A percentile compares a stretch with the other conserved stretches of the same genome.
phyloP scores from a whole-genome alignment of 2,113 vertebrate genomes.

The Rhabdornis inornatus region DNA sequence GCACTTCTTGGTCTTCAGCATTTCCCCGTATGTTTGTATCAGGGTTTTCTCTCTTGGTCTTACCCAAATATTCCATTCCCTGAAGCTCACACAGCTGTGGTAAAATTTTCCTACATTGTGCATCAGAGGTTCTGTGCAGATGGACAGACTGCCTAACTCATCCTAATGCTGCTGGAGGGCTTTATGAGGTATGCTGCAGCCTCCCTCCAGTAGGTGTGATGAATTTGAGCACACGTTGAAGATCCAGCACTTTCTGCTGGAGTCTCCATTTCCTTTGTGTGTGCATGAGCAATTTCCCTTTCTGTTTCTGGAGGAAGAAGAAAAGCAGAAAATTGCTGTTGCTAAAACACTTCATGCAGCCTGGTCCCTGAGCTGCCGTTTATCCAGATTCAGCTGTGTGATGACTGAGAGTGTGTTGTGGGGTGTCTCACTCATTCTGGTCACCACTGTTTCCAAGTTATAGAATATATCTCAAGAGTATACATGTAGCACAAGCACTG shows the following conservation, averaged over 20 bases:
- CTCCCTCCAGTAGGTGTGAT: not conserved
- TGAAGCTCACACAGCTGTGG: not conserved
- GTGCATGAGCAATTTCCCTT: not conserved
- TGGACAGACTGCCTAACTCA: not conserved
- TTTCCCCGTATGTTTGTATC: not conserved
- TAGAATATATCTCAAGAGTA: not conserved
- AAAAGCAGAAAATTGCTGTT: not conserved
- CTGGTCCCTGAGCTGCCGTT: not conserved
- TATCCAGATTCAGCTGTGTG: not conserved
- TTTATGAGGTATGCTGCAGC: accelerated
- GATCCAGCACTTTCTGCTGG: not conserved
- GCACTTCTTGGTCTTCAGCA: not conserved
- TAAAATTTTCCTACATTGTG: not conserved
- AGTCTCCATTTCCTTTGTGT: not conserved
- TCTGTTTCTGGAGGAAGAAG: not conserved
- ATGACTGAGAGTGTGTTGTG: not conserved
- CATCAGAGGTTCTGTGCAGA: not conserved
- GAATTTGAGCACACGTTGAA: not conserved
- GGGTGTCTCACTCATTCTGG: not conserved
- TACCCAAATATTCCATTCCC: not conserved
- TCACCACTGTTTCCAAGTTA: not conserved
- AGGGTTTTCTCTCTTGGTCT: not conserved
- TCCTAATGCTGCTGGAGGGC: not conserved
- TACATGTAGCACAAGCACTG: not conserved
- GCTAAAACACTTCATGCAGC: not conserved